These are phyloP conservation scores for Drosophila prostipennis DNA, from an alignment of 2,888 invertebrate genomes.

Conservation along the genomic window DNA sequence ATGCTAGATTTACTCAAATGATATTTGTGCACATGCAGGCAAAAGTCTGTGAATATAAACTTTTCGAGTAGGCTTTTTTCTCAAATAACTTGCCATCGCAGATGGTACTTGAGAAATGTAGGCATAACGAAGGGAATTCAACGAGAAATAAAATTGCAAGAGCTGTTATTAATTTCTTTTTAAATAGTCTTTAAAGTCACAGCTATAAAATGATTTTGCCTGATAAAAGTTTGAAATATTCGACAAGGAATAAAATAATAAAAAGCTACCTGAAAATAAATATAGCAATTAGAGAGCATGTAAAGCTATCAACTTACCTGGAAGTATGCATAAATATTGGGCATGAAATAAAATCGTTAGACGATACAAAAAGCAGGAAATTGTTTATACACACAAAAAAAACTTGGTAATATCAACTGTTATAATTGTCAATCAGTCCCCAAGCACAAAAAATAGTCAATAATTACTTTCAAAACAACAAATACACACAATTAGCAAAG, in stretches of 20 bases:
- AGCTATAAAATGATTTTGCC: neutral
- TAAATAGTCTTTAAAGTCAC: neutral
- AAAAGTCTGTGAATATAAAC: conserved; percentile 23
- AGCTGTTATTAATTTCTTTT: conserved; percentile 1
- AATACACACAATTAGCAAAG: no score
- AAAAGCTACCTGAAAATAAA: neutral
- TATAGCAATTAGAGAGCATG: neutral
- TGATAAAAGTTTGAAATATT: neutral
- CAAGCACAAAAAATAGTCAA: no score
- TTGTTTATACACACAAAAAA: no score
- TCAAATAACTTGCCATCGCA: conserved; percentile 21
- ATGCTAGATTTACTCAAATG: conserved; percentile 35
- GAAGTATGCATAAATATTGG: no score
- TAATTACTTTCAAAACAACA: no score
- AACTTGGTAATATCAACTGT: no score
- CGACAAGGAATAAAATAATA: no score
- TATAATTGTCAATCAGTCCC: no score
- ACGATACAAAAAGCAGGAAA: no score
- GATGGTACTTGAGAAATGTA: neutral
- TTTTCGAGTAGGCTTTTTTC: conserved; percentile 30
- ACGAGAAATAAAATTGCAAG: neutral
- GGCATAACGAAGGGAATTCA: neutral
- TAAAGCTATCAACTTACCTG: neutral
- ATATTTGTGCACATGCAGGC: conserved; percentile 42
- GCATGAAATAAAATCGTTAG: no score